Conservation (phyloP, 2,888 invertebrate species). For the Mesoligia furuncula region DNA sequence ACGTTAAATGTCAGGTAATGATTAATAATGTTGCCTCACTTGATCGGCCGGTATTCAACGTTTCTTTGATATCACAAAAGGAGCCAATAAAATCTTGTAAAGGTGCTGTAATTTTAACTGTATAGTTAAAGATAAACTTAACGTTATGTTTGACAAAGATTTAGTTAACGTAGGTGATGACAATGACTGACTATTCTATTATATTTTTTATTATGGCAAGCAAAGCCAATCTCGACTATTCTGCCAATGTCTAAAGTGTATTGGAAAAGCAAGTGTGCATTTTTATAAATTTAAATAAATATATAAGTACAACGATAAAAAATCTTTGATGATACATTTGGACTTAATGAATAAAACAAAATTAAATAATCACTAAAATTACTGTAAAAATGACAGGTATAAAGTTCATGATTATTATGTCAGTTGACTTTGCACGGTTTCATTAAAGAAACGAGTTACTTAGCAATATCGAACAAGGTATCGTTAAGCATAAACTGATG, state of each 20-base stretch:
- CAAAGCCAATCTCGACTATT: too few species aligned
- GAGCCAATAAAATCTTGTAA: constrained; percentile 10
- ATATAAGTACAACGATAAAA: too few species aligned
- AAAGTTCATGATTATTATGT: not conserved
- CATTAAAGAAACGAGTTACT: not conserved
- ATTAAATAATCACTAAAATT: too few species aligned
- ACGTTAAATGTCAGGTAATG: constrained; percentile 54
- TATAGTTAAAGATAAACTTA: not conserved
- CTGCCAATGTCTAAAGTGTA: too few species aligned
- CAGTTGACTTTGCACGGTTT: not conserved
- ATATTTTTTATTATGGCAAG: too few species aligned
- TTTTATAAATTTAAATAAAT: too few species aligned
- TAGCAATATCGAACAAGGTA: not conserved
- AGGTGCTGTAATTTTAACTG: constrained; percentile 17
- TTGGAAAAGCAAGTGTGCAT: too few species aligned
- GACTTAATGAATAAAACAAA: too few species aligned
- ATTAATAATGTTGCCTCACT: constrained; percentile 50
- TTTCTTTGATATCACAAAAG: constrained; percentile 38
- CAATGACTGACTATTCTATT: too few species aligned
- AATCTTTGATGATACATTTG: too few species aligned
- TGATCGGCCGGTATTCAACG: constrained; percentile 9
- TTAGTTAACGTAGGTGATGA: not conserved
- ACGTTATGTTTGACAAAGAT: not conserved
- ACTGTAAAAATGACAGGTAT: not conserved
- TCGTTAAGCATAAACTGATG: not conserved